Evolutionary conservation across 1,140 invertebrate species (phyloP).

Genomic region (Chironomus striatipennis): DNA sequence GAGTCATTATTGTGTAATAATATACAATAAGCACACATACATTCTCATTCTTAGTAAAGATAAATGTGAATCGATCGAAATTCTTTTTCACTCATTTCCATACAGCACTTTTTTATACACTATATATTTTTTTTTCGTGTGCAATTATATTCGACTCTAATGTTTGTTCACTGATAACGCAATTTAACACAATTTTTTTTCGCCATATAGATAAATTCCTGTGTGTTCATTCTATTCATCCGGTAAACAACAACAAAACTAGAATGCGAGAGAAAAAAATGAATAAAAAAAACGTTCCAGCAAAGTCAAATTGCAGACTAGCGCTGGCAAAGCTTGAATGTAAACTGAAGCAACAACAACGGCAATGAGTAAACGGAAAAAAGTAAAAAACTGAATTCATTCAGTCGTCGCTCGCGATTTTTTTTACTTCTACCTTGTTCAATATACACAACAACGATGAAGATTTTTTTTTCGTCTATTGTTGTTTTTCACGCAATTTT

Average conservation of each 20-base stretch:
- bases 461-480: background rate
- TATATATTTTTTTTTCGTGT: no score
- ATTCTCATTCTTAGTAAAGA: background rate
- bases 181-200: background rate
- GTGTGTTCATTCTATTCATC: background rate
- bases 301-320: conserved; percentile 9
- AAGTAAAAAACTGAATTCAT: background rate
- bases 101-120: background rate
- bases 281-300: background rate
- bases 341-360: conserved; percentile 20
- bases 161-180: conserved; percentile 7
- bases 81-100: background rate
- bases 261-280: background rate
- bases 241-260: background rate
- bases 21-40: background rate
- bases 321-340: background rate
- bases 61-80: background rate
- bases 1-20: background rate
- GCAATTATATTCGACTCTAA: background rate
- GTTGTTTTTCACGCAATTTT: conserved; percentile 21
- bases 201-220: background rate
- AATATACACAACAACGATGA: background rate
- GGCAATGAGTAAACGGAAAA: background rate
- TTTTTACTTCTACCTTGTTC: conserved; percentile 9
- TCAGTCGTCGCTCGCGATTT: conserved; percentile 12